These are phyloP conservation scores for Dryobota labecula DNA, from an alignment of 2,888 invertebrate species.

Conservation along the genomic window DNA sequence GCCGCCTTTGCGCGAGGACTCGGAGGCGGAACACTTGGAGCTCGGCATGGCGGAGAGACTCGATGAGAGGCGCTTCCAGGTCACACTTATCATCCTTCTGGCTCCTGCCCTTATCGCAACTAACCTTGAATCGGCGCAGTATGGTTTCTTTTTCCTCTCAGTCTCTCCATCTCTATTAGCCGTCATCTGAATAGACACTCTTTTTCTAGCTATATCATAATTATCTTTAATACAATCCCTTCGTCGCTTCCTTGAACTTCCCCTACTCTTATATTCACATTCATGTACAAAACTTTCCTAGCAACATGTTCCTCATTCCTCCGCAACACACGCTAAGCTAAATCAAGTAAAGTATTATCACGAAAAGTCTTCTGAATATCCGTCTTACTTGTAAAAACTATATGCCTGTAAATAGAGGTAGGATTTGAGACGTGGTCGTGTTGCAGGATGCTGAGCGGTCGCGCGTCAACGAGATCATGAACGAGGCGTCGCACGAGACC, in stretches of 20 bases:
- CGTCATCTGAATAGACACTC: neutral
- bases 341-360: neutral
- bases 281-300: neutral
- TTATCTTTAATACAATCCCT: neutral
- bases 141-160: neutral
- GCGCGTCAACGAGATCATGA: constrained; percentile 80
- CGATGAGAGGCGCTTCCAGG: constrained; percentile 85
- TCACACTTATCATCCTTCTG: constrained; percentile 40
- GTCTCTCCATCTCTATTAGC: neutral
- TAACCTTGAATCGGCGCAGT: neutral
- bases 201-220: neutral
- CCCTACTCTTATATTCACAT: neutral
- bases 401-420: neutral
- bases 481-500: constrained; percentile 70
- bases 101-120: neutral
- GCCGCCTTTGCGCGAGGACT: constrained; percentile 68
- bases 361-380: neutral
- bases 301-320: neutral
- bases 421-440: neutral
- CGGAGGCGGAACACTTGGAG: constrained; percentile 83
- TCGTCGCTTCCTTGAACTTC: neutral
- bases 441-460: constrained; percentile 81
- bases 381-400: neutral
- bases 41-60: constrained; percentile 83
- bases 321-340: neutral